Evolutionary conservation across 2,888 invertebrate genomes (phyloP), one percentile per base, ranked within the genome.

Genomic region (Thelaira solivaga): DNA sequence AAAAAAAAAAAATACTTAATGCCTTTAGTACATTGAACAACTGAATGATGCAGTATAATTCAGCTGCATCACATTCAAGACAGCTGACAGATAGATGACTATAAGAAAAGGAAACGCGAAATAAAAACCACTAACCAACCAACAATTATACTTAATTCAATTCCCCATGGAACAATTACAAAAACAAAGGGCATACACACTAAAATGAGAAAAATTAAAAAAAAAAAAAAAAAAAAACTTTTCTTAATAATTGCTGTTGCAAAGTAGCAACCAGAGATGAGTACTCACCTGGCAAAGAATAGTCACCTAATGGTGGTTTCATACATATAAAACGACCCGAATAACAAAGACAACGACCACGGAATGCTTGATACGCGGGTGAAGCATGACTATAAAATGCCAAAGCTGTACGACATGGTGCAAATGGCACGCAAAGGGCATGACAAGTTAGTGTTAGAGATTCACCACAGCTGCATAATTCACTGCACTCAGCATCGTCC

Each of bases 281-380:
- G 16, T 39, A 82, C 83, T 85, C 74, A 89, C 89, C 89, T 83
- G 89, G 89, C 79, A 89, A 82, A 73, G 85, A 83, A 82, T 89
- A 89, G 86, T 91, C 90, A 91, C 93, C 92, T 79, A 92, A 92
- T 80, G 92, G 91, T 68, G 96, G 96, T 85, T 96, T 93, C 94
- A 96, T 96, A 90, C 96, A 96, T 90, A 96, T 96, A 89, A 97
- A 96, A 80, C 94, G 93, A 34, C 96, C 96, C 20, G 96, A 96
- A 90, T 96, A 96, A 90, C 96, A 97, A 83, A 96, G 93, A 89
- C 97, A 97, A 75, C 95, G 92, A 41, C 96, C 96, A 41, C 96
- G 92, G 88, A 94, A 96, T 7, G 96, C 96, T 89, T 96, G 96
- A 90, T 96, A 96, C 65, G 96, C 95, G 6, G 96, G 96, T 2